A percentile compares a stretch with the other conserved stretches of the same genome.
phyloP scores from a whole-genome alignment of 2,888 invertebrate species.

The Stenodema calcarata region DNA sequence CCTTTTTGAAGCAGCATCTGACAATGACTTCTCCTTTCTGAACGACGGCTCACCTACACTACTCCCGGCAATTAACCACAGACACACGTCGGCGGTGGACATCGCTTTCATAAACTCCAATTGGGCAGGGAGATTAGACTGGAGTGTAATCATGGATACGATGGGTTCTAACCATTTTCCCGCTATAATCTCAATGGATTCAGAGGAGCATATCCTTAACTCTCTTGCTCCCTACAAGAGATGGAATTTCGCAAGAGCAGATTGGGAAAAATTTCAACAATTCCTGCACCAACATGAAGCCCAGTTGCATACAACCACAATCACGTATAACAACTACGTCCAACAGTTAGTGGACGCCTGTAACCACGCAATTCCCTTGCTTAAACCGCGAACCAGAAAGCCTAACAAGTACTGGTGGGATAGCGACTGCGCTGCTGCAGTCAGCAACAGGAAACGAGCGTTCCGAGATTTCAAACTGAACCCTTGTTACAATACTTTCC shows the following conservation, averaged over 20 bases:
- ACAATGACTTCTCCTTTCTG: neutral
- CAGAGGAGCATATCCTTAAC: neutral
- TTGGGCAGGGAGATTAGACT: neutral
- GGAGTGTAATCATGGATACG: neutral
- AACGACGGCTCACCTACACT: neutral
- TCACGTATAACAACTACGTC: neutral
- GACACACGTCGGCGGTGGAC: neutral
- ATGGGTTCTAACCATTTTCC: neutral
- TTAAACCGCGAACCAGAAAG: neutral
- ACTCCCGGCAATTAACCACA: neutral
- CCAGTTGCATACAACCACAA: neutral
- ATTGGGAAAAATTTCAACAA: neutral
- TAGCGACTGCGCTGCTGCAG: neutral
- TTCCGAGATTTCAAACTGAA: neutral
- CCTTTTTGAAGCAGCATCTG: neutral
- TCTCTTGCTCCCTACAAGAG: neutral
- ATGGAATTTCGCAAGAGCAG: neutral
- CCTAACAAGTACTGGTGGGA: constrained; percentile 18
- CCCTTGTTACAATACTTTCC: neutral
- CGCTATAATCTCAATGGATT: neutral
- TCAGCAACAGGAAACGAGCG: neutral
- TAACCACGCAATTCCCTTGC: neutral
- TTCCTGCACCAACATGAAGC: neutral
- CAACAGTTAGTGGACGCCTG: neutral
- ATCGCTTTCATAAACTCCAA: neutral